These are phyloP conservation scores for Trissolcus brochymenae DNA, from an alignment of 2,888 invertebrate species.

Conservation along the genomic window DNA sequence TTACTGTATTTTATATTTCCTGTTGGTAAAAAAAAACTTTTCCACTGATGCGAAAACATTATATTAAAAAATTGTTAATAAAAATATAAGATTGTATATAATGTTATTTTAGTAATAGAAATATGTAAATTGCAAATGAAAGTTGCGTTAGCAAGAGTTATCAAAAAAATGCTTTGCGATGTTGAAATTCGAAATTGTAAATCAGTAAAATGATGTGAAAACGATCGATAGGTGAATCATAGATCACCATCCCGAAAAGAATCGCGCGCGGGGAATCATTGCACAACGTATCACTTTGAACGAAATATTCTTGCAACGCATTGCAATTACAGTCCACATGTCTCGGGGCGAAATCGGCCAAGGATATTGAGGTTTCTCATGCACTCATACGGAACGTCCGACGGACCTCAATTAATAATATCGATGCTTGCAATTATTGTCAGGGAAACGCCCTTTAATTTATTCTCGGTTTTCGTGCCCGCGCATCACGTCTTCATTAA, in stretches of 20 bases:
- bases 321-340: conserved; percentile 57
- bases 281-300: conserved; percentile 57
- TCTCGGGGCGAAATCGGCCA: conserved; percentile 57
- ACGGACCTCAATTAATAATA: conserved; percentile 59
- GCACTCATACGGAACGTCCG: conserved; percentile 58
- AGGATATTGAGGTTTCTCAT: conserved; percentile 59
- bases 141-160: too few species aligned
- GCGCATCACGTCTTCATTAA: conserved; percentile 54
- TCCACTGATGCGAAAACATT: not conserved
- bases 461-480: conserved; percentile 52
- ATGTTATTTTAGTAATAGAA: too few species aligned
- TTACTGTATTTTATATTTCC: too few species aligned
- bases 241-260: conserved; percentile 21
- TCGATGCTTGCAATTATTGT: conserved; percentile 59
- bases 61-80: not conserved
- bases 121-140: too few species aligned
- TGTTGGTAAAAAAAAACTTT: too few species aligned
- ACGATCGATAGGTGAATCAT: conserved; percentile 4
- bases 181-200: too few species aligned
- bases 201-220: conserved; percentile 1
- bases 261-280: conserved; percentile 42
- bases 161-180: too few species aligned
- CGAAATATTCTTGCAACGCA: conserved; percentile 57
- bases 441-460: conserved; percentile 58
- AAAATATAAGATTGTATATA: not conserved